phyloP scores from a whole-genome alignment of 2,888 invertebrate genomes.

The Pollenia angustigena region DNA sequence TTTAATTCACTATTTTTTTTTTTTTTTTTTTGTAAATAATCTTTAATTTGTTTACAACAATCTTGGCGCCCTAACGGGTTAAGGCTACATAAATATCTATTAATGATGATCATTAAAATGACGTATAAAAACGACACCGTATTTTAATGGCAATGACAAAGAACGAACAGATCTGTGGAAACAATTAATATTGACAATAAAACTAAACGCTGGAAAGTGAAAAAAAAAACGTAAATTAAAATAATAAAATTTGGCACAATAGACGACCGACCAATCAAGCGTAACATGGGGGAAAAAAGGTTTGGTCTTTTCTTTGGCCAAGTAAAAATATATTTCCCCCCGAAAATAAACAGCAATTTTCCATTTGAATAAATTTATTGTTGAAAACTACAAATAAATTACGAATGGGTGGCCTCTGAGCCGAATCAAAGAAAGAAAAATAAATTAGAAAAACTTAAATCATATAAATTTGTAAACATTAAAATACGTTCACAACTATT shows the following conservation, averaged over 20 bases:
- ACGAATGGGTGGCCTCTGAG: slow-evolving; percentile 10
- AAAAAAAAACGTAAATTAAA: not conserved
- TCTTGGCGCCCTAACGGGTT: slow-evolving; percentile 26
- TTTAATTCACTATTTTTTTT: not conserved
- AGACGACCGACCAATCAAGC: slow-evolving; percentile 49
- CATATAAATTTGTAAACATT: not conserved
- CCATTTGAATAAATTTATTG: slow-evolving; percentile 44
- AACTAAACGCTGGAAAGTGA: slow-evolving; percentile 4
- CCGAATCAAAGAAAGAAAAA: not conserved
- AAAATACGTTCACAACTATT: not conserved
- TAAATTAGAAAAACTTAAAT: slow-evolving; percentile 9
- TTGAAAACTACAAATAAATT: not conserved
- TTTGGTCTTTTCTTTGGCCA: slow-evolving; percentile 29
- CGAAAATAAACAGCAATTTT: slow-evolving; percentile 25
- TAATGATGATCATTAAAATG: slow-evolving; percentile 53
- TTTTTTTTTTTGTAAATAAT: not conserved
- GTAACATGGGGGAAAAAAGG: slow-evolving; percentile 13
- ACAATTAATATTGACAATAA: slow-evolving; percentile 17
- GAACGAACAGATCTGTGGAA: slow-evolving; percentile 22
- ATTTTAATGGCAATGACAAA: slow-evolving; percentile 59
- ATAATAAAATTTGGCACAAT: slow-evolving; percentile 31
- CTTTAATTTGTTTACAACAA: not conserved
- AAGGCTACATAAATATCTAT: slow-evolving; percentile 2
- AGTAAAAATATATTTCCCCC: slow-evolving; percentile 3
- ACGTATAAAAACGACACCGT: slow-evolving; percentile 26